phyloP scores from a whole-genome alignment of 2,113 vertebrate species.

The Poeciliopsis prolifica region DNA sequence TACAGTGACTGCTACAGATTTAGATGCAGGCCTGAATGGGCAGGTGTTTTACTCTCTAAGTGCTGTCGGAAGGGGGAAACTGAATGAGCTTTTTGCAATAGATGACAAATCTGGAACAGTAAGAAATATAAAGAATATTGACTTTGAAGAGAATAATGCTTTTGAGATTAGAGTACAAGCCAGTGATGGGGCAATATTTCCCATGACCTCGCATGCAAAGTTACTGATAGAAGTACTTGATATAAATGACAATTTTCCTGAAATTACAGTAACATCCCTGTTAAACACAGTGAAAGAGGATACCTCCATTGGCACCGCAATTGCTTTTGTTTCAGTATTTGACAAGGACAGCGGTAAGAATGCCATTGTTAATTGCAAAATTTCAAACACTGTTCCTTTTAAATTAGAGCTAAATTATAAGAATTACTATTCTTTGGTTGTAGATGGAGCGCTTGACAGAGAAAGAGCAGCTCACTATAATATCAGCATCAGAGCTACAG shows the following conservation, averaged over 20 bases:
- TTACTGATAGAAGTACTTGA: constrained; percentile 86
- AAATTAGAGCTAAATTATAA: constrained; percentile 70
- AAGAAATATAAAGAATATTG: constrained; percentile 64
- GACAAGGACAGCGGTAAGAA: constrained; percentile 85
- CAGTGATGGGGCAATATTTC: constrained; percentile 32
- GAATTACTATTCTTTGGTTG: constrained; percentile 84
- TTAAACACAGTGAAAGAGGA: constrained; percentile 81
- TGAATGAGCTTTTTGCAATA: constrained; percentile 79
- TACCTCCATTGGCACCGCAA: constrained; percentile 75
- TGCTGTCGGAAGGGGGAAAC: constrained; percentile 66
- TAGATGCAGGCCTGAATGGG: constrained; percentile 84
- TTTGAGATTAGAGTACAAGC: constrained; percentile 59
- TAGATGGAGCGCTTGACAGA: constrained; percentile 80
- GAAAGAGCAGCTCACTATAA: constrained; percentile 81
- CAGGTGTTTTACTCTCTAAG: constrained; percentile 82
- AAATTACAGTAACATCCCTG: constrained; percentile 82
- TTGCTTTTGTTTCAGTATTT: constrained; percentile 81
- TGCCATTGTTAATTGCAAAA: constrained; percentile 74
- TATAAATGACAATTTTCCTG: constrained; percentile 86
- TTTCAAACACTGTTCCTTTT: constrained; percentile 71
- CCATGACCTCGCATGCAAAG: constrained; percentile 69
- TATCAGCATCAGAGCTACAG: constrained; percentile 79
- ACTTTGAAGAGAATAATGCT: constrained; percentile 69
- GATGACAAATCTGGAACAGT: constrained; percentile 57
- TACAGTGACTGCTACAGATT: constrained; percentile 84